Evolutionary conservation across 1,140 invertebrate species (phyloP).

Genomic region (Cyclina sinensis): DNA sequence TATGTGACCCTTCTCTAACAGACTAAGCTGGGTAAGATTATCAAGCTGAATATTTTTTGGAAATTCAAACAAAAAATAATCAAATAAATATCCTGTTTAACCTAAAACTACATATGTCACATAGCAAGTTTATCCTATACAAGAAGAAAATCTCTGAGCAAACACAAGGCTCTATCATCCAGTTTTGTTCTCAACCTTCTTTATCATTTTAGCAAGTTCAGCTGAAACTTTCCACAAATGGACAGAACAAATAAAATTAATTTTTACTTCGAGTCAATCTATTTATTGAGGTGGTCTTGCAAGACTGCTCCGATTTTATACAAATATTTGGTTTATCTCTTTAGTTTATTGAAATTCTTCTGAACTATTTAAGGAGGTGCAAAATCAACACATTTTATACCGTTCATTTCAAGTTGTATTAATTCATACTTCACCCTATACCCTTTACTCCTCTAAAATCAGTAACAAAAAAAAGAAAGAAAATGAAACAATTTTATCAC

Average conservation of each 20-base stretch:
- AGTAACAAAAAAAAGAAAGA: no score
- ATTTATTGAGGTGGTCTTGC: not conserved
- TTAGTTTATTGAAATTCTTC: slow-evolving; percentile 5
- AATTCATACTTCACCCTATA: not conserved
- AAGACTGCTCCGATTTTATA: not conserved
- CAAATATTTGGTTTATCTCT: not conserved
- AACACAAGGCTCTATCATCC: not conserved
- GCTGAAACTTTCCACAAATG: not conserved
- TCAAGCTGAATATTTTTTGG: not conserved
- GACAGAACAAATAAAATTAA: not conserved
- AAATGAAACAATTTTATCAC: no score
- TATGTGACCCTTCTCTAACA: no score
- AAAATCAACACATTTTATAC: not conserved
- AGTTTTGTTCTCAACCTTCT: not conserved
- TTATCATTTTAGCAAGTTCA: not conserved
- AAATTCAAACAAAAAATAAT: not conserved
- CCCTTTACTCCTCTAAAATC: not conserved
- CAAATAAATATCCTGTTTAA: not conserved
- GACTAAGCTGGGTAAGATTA: not conserved
- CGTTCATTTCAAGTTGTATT: not conserved
- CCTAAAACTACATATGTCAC: not conserved
- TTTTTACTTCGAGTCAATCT: not conserved
- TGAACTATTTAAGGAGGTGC: not conserved
- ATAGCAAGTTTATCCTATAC: not conserved
- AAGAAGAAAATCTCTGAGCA: not conserved